Percentiles rank a stretch among this genome's conserved stretches.
These are phyloP conservation scores for Eristalis intricaria DNA, from an alignment of 2,888 invertebrate species.

Conservation along the genomic window DNA sequence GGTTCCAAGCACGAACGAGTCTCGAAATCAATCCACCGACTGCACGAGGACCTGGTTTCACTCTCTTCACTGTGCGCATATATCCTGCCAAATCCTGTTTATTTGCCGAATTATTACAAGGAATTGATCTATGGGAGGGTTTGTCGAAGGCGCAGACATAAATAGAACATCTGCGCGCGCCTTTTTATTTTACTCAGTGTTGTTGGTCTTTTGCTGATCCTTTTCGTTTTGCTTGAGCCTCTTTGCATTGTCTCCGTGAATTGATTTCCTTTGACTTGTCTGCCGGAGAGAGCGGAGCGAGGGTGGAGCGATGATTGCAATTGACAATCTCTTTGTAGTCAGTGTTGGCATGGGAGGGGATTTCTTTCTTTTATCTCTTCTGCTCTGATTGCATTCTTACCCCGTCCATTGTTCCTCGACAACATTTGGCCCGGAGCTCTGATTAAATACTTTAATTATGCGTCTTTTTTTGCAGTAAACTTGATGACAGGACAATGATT, in stretches of 20 bases:
- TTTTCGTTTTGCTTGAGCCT: conserved; percentile 14
- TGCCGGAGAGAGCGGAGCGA: conserved; percentile 29
- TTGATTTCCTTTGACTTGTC: conserved; percentile 28
- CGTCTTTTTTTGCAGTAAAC: neutral
- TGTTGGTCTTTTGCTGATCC: conserved; percentile 27
- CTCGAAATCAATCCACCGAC: neutral
- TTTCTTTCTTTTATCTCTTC: neutral
- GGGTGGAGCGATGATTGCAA: conserved; percentile 57
- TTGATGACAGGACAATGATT: neutral
- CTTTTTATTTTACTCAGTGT: conserved; percentile 1
- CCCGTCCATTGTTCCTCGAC: conserved; percentile 35
- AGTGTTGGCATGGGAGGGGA: neutral
- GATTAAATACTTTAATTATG: conserved; percentile 56
- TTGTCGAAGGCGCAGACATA: neutral
- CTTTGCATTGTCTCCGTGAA: conserved; percentile 4
- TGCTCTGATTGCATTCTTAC: conserved; percentile 43
- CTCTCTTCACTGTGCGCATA: neutral
- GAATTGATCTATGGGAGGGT: conserved; percentile 31
- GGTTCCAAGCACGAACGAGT: neutral
- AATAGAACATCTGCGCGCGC: conserved; percentile 67
- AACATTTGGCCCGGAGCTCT: conserved; percentile 49
- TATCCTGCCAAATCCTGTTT: conserved; percentile 46
- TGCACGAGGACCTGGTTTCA: neutral
- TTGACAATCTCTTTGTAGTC: conserved; percentile 18
- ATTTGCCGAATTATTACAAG: conserved; percentile 38